Evolutionary conservation across 2,113 vertebrate species (phyloP).

Genomic region (Fregata magnificens): DNA sequence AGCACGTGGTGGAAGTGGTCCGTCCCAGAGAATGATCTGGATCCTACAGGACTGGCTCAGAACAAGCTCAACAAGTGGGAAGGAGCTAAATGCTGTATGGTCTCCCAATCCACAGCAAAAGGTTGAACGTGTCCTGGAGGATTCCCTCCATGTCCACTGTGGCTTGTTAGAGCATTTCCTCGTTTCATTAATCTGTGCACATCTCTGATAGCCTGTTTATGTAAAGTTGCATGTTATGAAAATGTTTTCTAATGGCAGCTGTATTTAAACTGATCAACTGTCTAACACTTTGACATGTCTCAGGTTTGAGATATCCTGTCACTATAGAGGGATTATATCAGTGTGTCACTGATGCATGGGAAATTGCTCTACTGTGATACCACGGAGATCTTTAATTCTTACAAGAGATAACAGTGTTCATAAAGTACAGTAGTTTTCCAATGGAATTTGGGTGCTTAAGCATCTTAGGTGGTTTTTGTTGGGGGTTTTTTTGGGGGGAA

Average conservation of each 20-base stretch:
- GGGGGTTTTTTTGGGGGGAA: background rate
- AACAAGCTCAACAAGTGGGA: background rate
- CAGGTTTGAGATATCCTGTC: background rate
- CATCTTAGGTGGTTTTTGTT: fast-evolving
- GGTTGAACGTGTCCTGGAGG: background rate
- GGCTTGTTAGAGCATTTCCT: background rate
- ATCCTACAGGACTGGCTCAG: background rate
- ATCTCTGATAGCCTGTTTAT: background rate
- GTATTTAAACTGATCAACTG: background rate
- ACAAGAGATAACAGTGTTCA: background rate
- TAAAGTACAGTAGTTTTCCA: background rate
- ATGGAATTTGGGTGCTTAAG: background rate
- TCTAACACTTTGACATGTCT: background rate
- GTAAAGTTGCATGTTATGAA: background rate
- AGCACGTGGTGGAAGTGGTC: background rate
- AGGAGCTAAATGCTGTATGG: background rate
- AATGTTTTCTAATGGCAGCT: background rate
- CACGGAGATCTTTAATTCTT: background rate
- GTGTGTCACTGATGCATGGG: background rate
- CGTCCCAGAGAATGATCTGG: background rate
- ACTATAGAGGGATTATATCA: background rate
- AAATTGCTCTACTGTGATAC: background rate
- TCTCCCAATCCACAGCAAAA: background rate
- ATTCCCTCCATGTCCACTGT: background rate
- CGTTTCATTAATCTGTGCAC: background rate